Evolutionary conservation across 2,113 vertebrate species (phyloP).

Genomic region (Strix uralensis): DNA sequence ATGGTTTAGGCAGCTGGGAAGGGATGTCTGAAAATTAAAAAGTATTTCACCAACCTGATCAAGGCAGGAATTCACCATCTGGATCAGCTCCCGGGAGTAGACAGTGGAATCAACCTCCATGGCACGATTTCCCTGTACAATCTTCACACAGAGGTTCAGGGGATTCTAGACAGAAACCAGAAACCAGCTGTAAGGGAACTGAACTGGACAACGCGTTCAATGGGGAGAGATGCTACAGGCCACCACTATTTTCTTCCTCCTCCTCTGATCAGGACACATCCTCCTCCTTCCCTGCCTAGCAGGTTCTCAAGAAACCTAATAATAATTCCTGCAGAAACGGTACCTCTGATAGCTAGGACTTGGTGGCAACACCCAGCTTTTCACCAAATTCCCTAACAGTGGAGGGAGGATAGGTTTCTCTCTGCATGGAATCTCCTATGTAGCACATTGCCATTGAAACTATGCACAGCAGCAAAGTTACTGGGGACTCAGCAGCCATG

Average conservation of each 20-base stretch:
- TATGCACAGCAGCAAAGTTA: not conserved
- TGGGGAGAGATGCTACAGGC: not conserved
- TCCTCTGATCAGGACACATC: not conserved
- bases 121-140: slow-evolving; percentile 95
- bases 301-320: not conserved
- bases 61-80: slow-evolving; percentile 90
- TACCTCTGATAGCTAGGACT: not conserved
- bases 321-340: not conserved
- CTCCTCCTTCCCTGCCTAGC: not conserved
- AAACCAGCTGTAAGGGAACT: not conserved
- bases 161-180: slow-evolving; percentile 83
- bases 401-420: not conserved
- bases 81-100: slow-evolving; percentile 86
- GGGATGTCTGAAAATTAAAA: not conserved
- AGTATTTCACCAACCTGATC: slow-evolving; percentile 82
- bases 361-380: not conserved
- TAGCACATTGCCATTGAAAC: not conserved
- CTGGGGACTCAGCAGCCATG: fast-evolving
- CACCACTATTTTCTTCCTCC: not conserved
- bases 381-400: not conserved
- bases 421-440: not conserved
- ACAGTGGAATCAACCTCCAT: slow-evolving; percentile 91
- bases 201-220: not conserved
- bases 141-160: slow-evolving; percentile 97
- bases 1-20: not conserved